Percentiles rank a stretch among this genome's conserved stretches.
These are phyloP conservation scores for Drosophila pseudoananassae DNA, from an alignment of 1,140 invertebrate species.

Conservation along the genomic window DNA sequence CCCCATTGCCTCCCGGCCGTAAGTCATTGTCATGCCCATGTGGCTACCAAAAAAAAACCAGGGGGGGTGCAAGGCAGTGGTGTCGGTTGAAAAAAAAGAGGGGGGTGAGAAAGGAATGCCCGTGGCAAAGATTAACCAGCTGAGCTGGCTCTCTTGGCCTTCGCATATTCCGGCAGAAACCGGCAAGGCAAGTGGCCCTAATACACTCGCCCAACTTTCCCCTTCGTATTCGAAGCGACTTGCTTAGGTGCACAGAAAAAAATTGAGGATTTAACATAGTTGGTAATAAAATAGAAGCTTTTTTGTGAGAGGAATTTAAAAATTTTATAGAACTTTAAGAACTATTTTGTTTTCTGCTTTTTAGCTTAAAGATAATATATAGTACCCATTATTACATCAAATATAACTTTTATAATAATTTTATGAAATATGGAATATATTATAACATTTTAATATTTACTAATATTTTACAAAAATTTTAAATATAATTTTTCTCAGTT, in stretches of 20 bases:
- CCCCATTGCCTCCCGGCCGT: conserved; percentile 27
- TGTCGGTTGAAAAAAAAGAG: neutral
- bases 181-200: conserved; percentile 21
- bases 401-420: too few species aligned
- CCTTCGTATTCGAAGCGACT: neutral
- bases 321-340: too few species aligned
- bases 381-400: too few species aligned
- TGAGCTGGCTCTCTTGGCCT: conserved; percentile 31
- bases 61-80: neutral
- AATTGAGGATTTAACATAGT: neutral
- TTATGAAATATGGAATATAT: too few species aligned
- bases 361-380: too few species aligned
- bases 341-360: too few species aligned
- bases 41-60: conserved; percentile 31
- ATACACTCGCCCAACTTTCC: conserved; percentile 24
- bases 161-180: conserved; percentile 20
- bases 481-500: neutral
- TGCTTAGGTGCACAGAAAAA: neutral
- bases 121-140: conserved; percentile 73
- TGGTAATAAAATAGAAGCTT: too few species aligned
- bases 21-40: conserved; percentile 77
- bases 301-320: too few species aligned
- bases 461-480: neutral
- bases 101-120: conserved; percentile 28
- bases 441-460: neutral